Conservation (phyloP, 1,140 invertebrate species). For the Lepidostoma basale region DNA sequence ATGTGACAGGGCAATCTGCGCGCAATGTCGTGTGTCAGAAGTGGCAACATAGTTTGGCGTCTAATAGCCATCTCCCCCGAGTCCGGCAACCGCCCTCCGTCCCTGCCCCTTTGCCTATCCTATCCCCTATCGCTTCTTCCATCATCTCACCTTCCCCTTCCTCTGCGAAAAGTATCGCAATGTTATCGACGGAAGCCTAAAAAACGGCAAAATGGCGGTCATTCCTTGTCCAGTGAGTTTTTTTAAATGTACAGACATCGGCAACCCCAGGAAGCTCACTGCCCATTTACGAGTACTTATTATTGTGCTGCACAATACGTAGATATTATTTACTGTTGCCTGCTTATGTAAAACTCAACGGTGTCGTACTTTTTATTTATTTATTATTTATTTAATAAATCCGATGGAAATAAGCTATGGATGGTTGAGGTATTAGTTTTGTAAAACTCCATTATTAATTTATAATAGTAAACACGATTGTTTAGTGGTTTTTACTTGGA, state of each 20-base stretch:
- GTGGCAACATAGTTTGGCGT: constrained; percentile 31
- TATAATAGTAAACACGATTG: no score
- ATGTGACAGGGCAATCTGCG: not conserved
- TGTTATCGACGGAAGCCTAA: constrained; percentile 25
- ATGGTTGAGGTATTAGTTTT: no score
- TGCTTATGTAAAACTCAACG: not conserved
- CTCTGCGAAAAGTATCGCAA: constrained; percentile 10
- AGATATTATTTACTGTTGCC: not conserved
- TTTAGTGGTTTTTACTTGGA: no score
- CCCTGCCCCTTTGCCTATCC: not conserved
- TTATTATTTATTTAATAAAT: not conserved
- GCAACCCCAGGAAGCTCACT: not conserved
- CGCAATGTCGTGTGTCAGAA: not conserved
- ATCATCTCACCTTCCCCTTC: constrained; percentile 22
- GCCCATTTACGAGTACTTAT: not conserved
- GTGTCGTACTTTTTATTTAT: not conserved
- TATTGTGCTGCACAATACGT: not conserved
- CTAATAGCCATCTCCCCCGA: constrained; percentile 27
- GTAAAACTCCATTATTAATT: no score
- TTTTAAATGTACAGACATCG: not conserved
- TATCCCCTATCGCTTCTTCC: not conserved
- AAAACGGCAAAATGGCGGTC: constrained; percentile 24
- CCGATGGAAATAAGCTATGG: not conserved
- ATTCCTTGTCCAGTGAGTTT: not conserved
- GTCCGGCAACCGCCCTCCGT: not conserved